Base-by-base conservation (phyloP, 2,888 invertebrate species). In the Acrobasis consociella region DNA sequence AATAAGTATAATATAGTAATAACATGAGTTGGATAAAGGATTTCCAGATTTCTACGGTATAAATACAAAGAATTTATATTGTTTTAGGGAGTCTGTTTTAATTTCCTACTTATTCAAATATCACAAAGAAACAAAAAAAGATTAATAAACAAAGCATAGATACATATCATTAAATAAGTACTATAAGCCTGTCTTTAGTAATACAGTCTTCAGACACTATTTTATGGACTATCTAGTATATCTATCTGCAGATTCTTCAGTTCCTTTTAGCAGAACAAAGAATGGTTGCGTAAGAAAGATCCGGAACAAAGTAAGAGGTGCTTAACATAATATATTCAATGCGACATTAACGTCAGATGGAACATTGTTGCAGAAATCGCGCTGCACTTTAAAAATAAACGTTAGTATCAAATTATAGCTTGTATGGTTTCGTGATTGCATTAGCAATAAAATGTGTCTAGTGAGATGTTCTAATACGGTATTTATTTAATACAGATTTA, bases 251-350 rank as follows among this genome's bases (percentile, higher is more conserved):
- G 15, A 31, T 31, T 31, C 31, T 31, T 7, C 31, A 31, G 31
- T 46, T 51, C 52, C 62, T 64, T 22, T 63, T 63, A 65, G 53
- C 62, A 65, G 61, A 69, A 69, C 69, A 72, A 73, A 69, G 52
- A 61, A 17, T 49, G 17, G 31, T 70, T 73, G 71, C 60, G 55
- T 64, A 70, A 56, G 42, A 55, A 65, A 69, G 65, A 69, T 68
- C 67, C 71, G 72, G 67, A 69, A 70, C 72, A 65, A 61, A 68
- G 69, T 70, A 70, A 71, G 64, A 72, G 73, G 65, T 60, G 61
- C 46, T 63, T 62, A 31, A 42, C 58, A 64, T 71, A 67, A 69
- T 70, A 67, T 69, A 69, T 69, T 68, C 62, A 69, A 64, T 64
- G 66, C 58, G 69, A 65, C 69, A 66, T 65, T 61, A 60, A 59